Evolutionary conservation across 2,113 vertebrate species (phyloP), one percentile per base, ranked within the genome.

Genomic region (Hypanus sabinus): DNA sequence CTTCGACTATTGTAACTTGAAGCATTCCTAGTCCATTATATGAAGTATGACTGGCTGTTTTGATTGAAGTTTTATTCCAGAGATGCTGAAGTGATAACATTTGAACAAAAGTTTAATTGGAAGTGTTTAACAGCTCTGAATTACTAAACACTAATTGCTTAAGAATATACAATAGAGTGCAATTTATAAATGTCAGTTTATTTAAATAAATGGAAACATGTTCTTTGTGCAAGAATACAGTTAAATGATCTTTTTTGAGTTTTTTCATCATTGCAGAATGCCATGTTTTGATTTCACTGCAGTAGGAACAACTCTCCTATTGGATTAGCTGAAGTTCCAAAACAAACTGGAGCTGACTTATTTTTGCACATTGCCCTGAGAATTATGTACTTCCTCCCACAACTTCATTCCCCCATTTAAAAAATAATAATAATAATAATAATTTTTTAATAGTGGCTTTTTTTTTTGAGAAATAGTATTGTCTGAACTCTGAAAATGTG

Each of bases 171-270:
- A 73, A 46, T 14, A 30, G 68, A 55, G 91, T 93, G 91, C 68
- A 93, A 93, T 93, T 93, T 93, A 73, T 73, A 73, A 93, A 87
- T 87, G 80, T 55, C 16, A 70, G 36, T 93, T 46, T 93, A 30
- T 93, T 93, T 73, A 27, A 27, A 24, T 73, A 75, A 30, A 27
- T 55, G 20, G 70, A 75, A 93, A 93, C 30, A 73, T 93, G 70
- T 75, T 33, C 68, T 93, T 55, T 93, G 91, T 12, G 91, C 68
- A 93, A 73, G 62, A 46, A 55, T 93, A 73, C 71, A 14, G 85
- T 90, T 90, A 65, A 62, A 90, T 33, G 16, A 90, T 68, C 30
- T 90, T 90, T 90, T 73, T 90, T 33, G n/a, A 30, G 83, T 88
- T 88, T 70, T 55, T 30, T 55, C 27, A 88, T 36, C 55, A 73